Evolutionary conservation across 2,888 invertebrate genomes (phyloP).

Genomic region (Tortricodes alternella): DNA sequence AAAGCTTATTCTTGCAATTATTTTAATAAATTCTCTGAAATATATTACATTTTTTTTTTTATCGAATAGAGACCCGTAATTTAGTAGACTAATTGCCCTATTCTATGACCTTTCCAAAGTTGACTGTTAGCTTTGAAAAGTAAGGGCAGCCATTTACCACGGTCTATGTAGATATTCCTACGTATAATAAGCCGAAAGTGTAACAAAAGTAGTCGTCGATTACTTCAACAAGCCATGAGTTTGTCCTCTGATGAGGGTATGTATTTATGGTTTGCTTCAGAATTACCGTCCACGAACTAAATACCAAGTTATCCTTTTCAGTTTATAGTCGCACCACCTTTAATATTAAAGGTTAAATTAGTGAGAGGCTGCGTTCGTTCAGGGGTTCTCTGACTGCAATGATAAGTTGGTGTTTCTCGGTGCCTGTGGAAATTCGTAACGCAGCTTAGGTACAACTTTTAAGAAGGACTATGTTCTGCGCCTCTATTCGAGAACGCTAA

Average conservation of each 20-base stretch:
- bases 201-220: constrained; percentile 11
- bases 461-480: no score
- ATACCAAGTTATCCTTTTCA: constrained; percentile 4
- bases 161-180: background rate
- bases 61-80: no score
- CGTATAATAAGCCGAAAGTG: constrained; percentile 11
- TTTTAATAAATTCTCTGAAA: no score
- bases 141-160: no score
- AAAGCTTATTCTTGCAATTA: no score
- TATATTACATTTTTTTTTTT: no score
- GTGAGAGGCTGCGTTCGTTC: background rate
- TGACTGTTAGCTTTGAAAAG: no score
- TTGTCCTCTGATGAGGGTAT: constrained; percentile 16
- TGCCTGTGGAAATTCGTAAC: no score
- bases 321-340: background rate
- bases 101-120: no score
- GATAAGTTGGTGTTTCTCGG: background rate
- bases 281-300: constrained; percentile 7
- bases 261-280: constrained; percentile 16
- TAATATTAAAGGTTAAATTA: background rate
- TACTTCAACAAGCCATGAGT: constrained; percentile 16
- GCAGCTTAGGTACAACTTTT: no score
- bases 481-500: no score
- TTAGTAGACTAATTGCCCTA: no score
- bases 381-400: background rate